Conservation (phyloP, 2,113 vertebrate species). For the Stegostoma tigrinum region DNA sequence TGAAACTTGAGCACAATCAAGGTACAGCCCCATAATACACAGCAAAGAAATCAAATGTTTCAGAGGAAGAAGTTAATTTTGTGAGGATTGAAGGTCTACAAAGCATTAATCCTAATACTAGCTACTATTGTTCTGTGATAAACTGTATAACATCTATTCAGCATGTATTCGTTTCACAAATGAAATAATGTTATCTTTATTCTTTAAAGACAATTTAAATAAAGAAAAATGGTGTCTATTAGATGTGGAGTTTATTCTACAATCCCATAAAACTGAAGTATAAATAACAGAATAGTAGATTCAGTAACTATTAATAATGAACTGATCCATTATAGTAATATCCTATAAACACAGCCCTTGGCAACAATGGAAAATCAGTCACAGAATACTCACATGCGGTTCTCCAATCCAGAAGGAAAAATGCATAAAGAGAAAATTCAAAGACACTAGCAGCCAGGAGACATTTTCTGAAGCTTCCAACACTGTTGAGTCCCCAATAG, state of each 20-base stretch:
- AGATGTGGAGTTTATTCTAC: background rate
- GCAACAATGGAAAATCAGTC: too few relatives aligned
- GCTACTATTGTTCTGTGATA: background rate
- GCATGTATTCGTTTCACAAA: background rate
- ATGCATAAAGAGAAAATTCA: too few relatives aligned
- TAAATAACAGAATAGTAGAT: background rate
- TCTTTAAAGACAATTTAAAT: background rate
- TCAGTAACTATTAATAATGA: too few relatives aligned
- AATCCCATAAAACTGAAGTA: background rate
- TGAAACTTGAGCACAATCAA: conserved; percentile 47
- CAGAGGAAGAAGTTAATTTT: background rate
- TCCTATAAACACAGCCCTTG: too few relatives aligned
- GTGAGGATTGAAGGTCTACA: background rate
- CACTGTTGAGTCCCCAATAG: too few relatives aligned
- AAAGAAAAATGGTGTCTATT: background rate
- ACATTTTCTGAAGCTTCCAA: too few relatives aligned
- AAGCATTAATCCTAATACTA: background rate
- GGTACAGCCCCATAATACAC: conserved; percentile 39
- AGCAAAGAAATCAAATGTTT: conserved; percentile 34
- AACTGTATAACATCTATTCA: background rate
- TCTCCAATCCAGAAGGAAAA: too few relatives aligned
- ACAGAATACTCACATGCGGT: too few relatives aligned
- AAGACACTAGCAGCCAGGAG: too few relatives aligned
- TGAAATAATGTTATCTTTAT: background rate
- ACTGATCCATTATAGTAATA: too few relatives aligned